These are phyloP conservation scores for Aporophyla nigra DNA, from an alignment of 2,888 invertebrate species.

Conservation along the genomic window DNA sequence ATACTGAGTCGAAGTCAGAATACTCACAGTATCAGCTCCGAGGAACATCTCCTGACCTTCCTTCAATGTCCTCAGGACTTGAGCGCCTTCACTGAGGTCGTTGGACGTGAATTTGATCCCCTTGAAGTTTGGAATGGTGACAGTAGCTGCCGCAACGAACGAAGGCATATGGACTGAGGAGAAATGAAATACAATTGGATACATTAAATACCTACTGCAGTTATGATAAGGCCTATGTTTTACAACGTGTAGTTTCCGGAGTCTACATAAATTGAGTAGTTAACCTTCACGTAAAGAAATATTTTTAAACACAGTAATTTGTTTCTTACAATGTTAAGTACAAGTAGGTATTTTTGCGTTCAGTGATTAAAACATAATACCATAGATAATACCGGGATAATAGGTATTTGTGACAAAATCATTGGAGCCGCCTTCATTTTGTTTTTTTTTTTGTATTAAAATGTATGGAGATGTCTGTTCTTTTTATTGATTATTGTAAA, in stretches of 20 bases:
- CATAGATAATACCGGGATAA: no score
- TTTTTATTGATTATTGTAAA: no score
- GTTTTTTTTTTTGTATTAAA: no score
- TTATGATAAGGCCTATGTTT: background rate
- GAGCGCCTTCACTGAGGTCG: conserved; percentile 93
- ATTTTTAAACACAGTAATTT: background rate
- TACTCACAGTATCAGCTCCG: conserved; percentile 92
- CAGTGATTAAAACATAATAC: no score
- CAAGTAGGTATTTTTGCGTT: no score
- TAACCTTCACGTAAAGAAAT: background rate
- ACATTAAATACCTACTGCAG: background rate
- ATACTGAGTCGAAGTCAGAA: background rate
- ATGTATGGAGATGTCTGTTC: no score
- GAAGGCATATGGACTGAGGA: conserved; percentile 93
- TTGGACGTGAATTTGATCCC: conserved; percentile 96
- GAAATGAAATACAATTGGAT: background rate
- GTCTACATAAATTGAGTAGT: background rate
- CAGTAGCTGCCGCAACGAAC: conserved; percentile 92
- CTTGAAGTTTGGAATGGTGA: conserved; percentile 93
- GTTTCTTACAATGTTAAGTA: no score
- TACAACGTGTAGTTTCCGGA: background rate
- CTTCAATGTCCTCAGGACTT: conserved; percentile 89
- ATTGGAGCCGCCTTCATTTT: no score
- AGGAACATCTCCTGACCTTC: conserved; percentile 91
- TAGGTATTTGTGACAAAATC: no score